A percentile compares a stretch with the other conserved stretches of the same genome.
Conservation (phyloP, 1,140 invertebrate genomes). For the Drosophila murphyi region DNA sequence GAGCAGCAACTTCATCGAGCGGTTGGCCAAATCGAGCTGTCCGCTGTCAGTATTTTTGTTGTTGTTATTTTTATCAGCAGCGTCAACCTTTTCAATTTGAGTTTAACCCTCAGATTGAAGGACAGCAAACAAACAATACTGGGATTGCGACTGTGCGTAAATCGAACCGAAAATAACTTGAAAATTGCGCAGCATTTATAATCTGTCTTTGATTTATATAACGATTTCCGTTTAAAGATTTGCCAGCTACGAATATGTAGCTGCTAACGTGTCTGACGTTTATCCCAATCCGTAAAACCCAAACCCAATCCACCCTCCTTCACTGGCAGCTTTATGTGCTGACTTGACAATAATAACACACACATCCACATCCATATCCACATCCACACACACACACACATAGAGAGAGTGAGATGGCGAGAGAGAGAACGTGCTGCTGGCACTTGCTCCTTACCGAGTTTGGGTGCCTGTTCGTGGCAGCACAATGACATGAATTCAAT, state of each 20-base stretch:
- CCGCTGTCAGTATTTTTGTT: not conserved
- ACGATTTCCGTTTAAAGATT: conserved; percentile 77
- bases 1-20: conserved; percentile 25
- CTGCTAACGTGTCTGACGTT: conserved; percentile 38
- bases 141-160: not conserved
- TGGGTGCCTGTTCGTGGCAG: conserved; percentile 68
- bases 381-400: conserved; percentile 30
- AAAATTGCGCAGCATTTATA: conserved; percentile 81
- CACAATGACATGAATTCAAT: conserved; percentile 82
- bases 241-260: conserved; percentile 29
- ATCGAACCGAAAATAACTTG: conserved; percentile 59
- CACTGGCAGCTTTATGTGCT: conserved; percentile 69
- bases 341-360: conserved; percentile 79
- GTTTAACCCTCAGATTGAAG: conserved; percentile 31
- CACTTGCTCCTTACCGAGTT: conserved; percentile 41
- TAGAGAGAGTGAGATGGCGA: conserved; percentile 8
- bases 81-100: conserved; percentile 52
- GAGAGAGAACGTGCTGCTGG: conserved; percentile 45
- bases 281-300: conserved; percentile 3
- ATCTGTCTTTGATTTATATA: conserved; percentile 83
- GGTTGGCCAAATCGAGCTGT: conserved; percentile 55
- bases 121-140: conserved; percentile 10
- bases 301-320: conserved; percentile 1
- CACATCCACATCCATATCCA: conserved; percentile 42
- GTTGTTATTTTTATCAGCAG: not conserved